Percentiles rank a stretch among this genome's conserved stretches.
Evolutionary conservation across 2,113 vertebrate species (phyloP).

Genomic region (Taxidea taxus): DNA sequence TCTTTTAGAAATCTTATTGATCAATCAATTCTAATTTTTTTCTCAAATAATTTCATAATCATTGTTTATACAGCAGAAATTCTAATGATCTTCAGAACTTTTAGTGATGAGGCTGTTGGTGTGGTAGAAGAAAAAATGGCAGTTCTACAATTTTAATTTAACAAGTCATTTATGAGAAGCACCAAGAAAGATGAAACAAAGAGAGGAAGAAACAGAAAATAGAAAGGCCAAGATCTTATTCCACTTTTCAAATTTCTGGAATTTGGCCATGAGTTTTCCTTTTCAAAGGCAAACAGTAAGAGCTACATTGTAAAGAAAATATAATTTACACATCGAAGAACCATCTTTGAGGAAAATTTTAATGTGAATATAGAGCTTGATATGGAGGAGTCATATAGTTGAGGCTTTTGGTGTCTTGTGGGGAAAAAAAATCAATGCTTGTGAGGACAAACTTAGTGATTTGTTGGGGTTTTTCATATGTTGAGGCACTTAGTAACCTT

Average conservation of each 20-base stretch:
- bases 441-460: not conserved
- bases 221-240: not conserved
- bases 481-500: not conserved
- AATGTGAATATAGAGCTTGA: not conserved
- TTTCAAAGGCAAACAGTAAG: not conserved
- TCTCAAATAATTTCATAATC: not conserved
- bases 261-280: not conserved
- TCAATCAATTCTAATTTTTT: not conserved
- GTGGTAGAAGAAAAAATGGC: not conserved
- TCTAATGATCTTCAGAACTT: not conserved
- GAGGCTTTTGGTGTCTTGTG: not conserved
- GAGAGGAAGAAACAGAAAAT: not conserved
- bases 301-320: not conserved
- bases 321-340: not conserved
- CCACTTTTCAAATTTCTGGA: not conserved
- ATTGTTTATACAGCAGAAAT: not conserved
- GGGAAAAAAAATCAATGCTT: not conserved
- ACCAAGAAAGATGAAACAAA: not conserved
- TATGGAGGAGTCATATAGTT: not conserved
- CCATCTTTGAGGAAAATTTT: not conserved
- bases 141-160: not conserved
- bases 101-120: not conserved
- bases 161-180: not conserved
- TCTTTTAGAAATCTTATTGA: slow-evolving; percentile 14
- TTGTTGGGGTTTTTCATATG: not conserved